Evolutionary conservation across 2,888 invertebrate species (phyloP), one percentile per base, ranked within the genome.

Genomic region (Rhingia campestris): DNA sequence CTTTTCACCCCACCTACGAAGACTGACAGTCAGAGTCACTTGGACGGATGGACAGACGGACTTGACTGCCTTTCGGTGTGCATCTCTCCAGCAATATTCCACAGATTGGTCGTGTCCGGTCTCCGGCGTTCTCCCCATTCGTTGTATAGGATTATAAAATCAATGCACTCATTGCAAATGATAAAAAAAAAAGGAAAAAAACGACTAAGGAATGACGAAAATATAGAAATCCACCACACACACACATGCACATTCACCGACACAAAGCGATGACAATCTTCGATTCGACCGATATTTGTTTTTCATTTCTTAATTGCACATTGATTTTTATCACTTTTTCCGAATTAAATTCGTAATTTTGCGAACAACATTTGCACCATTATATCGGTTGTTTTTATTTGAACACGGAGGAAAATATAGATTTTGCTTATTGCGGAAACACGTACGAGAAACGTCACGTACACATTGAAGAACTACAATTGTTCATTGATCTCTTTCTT

Each of bases 401-500:
- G n/a, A 4, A 14, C 35, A 53, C 63, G 35, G 22, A 2, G 22
- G 22, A 59, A 37, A 37, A 51, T 32, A 45, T 35, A 58, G 45
- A 58, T 58, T 64, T 45, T 43, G 12, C 51, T 45, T 73, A 61
- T 81, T 76, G 81, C 82, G 79, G 73, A 82, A 76, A 69, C 67
- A 67, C 39, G 67, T 49, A 59, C 59, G 12, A 61, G 47, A 63
- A 81, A 73, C 69, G 61, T 64, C 69, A 69, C 70, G 32, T 33
- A 63, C 54, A 45, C 32, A 59, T 51, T 49, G 49, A 66, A 43
- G 49, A 54, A 7, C 54, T 64, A 72, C 33, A 69, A 72, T 77
- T 80, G 74, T 84, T 70, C 84, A 84, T 84, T 84, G 84, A 84
- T 84, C 84, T 80, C 69, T 77, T 73, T 76, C 70, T 74, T 63